Evolutionary conservation across 2,888 invertebrate genomes (phyloP).

Genomic region (Heliconius ismenius): DNA sequence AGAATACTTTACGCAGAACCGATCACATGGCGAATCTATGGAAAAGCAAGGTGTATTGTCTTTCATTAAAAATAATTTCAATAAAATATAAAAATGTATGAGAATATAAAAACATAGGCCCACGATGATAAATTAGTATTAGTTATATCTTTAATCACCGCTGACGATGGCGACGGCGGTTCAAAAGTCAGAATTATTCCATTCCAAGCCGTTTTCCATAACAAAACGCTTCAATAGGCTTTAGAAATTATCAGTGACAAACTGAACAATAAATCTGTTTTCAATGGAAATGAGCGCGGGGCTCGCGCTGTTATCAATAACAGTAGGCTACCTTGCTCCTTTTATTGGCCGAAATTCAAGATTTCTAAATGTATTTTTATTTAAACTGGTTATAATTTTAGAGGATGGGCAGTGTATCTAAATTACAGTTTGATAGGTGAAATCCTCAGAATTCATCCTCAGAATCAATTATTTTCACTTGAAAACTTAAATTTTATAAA

Average conservation of each 20-base stretch:
- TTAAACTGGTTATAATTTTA: neutral
- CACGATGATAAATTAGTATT: neutral
- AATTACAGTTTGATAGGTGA: neutral
- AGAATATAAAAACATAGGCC: neutral
- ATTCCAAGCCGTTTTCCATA: slow-evolving; percentile 35
- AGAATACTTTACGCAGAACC: no score
- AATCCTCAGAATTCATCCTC: no score
- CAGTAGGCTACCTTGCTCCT: slow-evolving; percentile 23
- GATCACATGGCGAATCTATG: no score
- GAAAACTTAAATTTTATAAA: neutral
- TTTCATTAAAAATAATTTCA: no score
- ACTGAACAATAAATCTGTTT: slow-evolving; percentile 41
- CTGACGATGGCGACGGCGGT: neutral
- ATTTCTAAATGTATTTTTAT: neutral
- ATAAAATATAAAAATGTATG: no score
- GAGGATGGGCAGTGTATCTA: neutral
- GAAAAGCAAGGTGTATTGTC: no score
- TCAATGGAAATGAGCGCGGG: slow-evolving; percentile 41
- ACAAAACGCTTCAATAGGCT: slow-evolving; percentile 42
- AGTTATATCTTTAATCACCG: neutral
- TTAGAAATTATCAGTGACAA: slow-evolving; percentile 43
- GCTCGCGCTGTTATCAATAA: slow-evolving; percentile 37
- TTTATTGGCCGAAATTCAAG: slow-evolving; percentile 33
- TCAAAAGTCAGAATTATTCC: slow-evolving; percentile 28
- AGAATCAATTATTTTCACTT: no score